Conservation (phyloP, 64 coral and sea anemone genomes). For the Cladopsammia gracilis region DNA sequence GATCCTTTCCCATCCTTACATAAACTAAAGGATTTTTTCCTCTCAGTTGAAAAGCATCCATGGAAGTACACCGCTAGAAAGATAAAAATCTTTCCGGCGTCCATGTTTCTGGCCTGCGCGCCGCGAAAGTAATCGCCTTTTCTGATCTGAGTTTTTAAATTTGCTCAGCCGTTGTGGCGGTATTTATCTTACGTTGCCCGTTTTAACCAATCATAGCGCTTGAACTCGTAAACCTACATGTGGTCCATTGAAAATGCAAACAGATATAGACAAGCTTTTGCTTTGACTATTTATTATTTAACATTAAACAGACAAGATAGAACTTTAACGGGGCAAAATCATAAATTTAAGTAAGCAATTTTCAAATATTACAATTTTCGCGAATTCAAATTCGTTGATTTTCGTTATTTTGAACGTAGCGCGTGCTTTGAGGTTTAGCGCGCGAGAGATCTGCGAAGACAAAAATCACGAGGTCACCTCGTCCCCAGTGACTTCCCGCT, state of each 20-base stretch:
- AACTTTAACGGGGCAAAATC: too few species aligned
- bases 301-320: neutral
- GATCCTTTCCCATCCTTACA: slow-evolving; percentile 13
- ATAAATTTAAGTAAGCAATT: too few species aligned
- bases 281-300: neutral
- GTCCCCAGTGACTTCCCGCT: too few species aligned
- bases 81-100: neutral
- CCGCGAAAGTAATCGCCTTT: neutral
- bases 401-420: too few species aligned
- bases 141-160: neutral
- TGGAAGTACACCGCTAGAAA: slow-evolving; percentile 6
- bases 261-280: neutral
- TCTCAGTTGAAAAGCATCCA: neutral
- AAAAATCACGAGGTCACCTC: too few species aligned
- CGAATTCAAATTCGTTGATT: too few species aligned
- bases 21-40: slow-evolving; percentile 20
- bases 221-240: slow-evolving; percentile 3
- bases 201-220: neutral
- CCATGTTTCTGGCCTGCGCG: neutral
- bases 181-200: neutral
- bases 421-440: too few species aligned
- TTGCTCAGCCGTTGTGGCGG: neutral
- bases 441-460: too few species aligned
- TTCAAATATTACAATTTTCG: too few species aligned
- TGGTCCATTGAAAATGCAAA: neutral